Evolutionary conservation across 1,140 invertebrate genomes (phyloP).

Genomic region (Macrotrachela quadricornifera): DNA sequence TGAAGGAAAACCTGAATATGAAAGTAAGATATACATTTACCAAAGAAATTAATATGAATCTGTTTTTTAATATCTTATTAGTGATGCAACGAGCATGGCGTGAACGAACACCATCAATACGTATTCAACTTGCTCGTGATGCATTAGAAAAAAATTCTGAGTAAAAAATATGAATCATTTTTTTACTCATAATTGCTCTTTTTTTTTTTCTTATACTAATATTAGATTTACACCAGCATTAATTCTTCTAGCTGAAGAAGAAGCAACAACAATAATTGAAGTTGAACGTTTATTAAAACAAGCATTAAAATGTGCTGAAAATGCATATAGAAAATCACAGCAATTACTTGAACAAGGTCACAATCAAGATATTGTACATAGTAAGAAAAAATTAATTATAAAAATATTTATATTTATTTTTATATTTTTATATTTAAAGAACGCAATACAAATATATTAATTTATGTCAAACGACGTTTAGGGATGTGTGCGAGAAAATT

Average conservation of each 20-base stretch:
- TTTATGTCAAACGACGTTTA: constrained; percentile 72
- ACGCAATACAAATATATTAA: constrained; percentile 77
- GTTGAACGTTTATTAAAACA: constrained; percentile 59
- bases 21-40: constrained; percentile 26
- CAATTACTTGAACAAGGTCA: constrained; percentile 51
- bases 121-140: constrained; percentile 72
- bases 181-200: neutral
- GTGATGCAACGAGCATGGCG: constrained; percentile 93
- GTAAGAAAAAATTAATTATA: constrained; percentile 30
- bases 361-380: constrained; percentile 52
- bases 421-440: no score
- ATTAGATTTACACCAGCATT: constrained; percentile 60
- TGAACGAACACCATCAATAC: constrained; percentile 67
- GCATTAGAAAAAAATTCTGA: constrained; percentile 72
- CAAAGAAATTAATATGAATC: no score
- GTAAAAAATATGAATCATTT: constrained; percentile 27
- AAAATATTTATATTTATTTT: constrained; percentile 3
- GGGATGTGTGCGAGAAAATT: constrained; percentile 90
- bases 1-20: constrained; percentile 66
- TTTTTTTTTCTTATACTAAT: neutral
- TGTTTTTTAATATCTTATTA: no score
- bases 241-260: constrained; percentile 84
- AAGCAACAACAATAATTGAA: constrained; percentile 68
- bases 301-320: constrained; percentile 64
- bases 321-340: constrained; percentile 59